Evolutionary conservation across 2,888 invertebrate genomes (phyloP), one percentile per base, ranked within the genome.

Genomic region (Lasioglossum oenotherae): DNA sequence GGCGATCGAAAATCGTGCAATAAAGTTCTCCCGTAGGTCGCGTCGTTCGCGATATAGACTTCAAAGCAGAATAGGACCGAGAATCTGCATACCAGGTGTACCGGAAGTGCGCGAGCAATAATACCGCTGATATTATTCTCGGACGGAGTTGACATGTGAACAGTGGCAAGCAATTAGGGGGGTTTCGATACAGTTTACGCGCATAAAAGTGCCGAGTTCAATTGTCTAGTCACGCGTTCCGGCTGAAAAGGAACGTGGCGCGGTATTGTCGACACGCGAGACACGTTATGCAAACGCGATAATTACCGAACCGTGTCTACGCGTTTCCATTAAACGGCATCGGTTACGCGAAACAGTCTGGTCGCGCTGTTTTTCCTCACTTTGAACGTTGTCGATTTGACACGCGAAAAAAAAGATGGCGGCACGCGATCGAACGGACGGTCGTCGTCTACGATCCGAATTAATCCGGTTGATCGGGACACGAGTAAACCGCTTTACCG

Each of bases 281-380:
- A 77, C 82, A 73, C 76, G 69, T 80, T 77, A 74, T 74, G 77
- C 80, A 84, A 67, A 64, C 72, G 46, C 60, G 46, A 78, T 46
- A 75, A 80, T 78, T 73, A 80, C 80, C 53, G 74, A 46, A 64
- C 71, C 74, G 64, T 64, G 74, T 74, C 78, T 49, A 78, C 76
- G 38, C 53, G 74, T 80, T 80, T 84, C 80, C 74, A 85, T 84
- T 85, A 85, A 85, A 76, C 84, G 78, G 12, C 53, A 49, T 38
- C 75, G 79, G 73, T 82, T 76, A 75, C 78, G 12, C 78, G 78
- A 71, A 35, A 10, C 38, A 6, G 38, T 23, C n/a, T 49, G 27
- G 8, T 27, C 16, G 12, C 14, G 12, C 23, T 57, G 60, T 71
- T 41, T 12, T 16, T 4, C 31, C 10, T 35, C n/a, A 16, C 27